phyloP scores from a whole-genome alignment of 37 sponge, comb jelly and placozoan genomes.

The Halisarca cf. caerulea region DNA sequence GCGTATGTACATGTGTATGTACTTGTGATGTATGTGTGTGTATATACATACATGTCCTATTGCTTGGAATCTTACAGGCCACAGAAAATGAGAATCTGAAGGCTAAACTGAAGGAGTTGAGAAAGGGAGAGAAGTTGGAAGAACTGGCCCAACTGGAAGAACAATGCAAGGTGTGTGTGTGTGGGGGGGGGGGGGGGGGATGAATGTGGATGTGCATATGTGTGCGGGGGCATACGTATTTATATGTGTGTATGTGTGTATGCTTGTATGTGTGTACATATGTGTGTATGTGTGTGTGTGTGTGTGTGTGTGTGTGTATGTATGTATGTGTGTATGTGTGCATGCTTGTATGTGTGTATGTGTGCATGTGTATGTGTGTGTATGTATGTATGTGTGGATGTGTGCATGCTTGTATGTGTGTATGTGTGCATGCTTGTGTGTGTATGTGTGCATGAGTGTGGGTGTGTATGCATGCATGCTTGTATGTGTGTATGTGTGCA shows the following conservation, averaged over 20 bases:
- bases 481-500: background rate
- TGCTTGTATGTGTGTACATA: background rate
- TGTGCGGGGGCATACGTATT: no score
- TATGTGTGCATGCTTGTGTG: no score
- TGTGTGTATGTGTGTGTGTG: background rate
- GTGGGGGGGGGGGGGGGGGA: no score
- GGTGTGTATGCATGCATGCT: background rate
- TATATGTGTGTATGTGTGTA: background rate
- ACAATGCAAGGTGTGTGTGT: constrained; percentile 23
- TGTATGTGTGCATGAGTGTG: background rate
- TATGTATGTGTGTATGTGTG: background rate
- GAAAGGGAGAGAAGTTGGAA: background rate
- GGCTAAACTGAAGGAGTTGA: background rate
- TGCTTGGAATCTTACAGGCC: background rate
- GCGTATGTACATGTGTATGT: no score
- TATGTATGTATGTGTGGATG: background rate
- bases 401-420: background rate
- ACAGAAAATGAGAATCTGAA: constrained; percentile 14
- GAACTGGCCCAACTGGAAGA: constrained; percentile 10
- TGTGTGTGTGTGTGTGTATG: background rate
- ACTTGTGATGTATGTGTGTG: no score
- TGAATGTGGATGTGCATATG: no score
- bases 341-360: background rate
- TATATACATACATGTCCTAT: no score
- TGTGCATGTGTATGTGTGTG: background rate